Conservation (phyloP, 64 coral and sea anemone species). For the Astreopora myriophthalma region DNA sequence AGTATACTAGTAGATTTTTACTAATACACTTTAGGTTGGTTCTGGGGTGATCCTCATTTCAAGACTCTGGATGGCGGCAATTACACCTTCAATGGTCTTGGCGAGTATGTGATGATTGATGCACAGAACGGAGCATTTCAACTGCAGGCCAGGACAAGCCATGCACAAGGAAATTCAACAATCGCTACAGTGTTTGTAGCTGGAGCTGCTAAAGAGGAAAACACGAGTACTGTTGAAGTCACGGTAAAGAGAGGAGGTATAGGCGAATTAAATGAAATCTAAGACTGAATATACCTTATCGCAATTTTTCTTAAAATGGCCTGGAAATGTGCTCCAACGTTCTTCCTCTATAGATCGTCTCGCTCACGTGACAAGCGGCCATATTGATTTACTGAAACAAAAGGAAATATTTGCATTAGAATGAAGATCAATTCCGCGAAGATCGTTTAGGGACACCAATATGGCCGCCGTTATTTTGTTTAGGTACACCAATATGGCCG, state of each 20-base stretch:
- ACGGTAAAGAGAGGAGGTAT: background rate
- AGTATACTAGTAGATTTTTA: too few species aligned
- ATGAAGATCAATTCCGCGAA: too few species aligned
- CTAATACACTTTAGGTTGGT: conserved; percentile 41
- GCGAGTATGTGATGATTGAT: conserved; percentile 26
- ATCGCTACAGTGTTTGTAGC: conserved; percentile 32
- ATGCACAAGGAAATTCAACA: background rate
- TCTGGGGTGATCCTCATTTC: conserved; percentile 56
- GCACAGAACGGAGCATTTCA: conserved; percentile 22
- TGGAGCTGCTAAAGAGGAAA: conserved; percentile 30
- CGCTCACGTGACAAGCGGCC: too few species aligned
- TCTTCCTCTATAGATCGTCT: too few species aligned
- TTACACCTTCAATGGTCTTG: conserved; percentile 53
- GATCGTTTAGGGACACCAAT: too few species aligned
- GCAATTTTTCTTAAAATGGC: too few species aligned
- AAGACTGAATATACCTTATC: too few species aligned
- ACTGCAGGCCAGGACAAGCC: conserved; percentile 35
- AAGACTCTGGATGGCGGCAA: conserved; percentile 24
- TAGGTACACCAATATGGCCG: too few species aligned
- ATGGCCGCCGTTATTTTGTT: too few species aligned
- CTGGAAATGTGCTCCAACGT: too few species aligned
- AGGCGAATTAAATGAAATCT: background rate
- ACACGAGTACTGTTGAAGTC: conserved; percentile 20
- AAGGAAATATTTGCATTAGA: too few species aligned
- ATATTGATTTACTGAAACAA: too few species aligned